Conservation (phyloP, 2,888 invertebrate genomes). For the Conomelus anceps region DNA sequence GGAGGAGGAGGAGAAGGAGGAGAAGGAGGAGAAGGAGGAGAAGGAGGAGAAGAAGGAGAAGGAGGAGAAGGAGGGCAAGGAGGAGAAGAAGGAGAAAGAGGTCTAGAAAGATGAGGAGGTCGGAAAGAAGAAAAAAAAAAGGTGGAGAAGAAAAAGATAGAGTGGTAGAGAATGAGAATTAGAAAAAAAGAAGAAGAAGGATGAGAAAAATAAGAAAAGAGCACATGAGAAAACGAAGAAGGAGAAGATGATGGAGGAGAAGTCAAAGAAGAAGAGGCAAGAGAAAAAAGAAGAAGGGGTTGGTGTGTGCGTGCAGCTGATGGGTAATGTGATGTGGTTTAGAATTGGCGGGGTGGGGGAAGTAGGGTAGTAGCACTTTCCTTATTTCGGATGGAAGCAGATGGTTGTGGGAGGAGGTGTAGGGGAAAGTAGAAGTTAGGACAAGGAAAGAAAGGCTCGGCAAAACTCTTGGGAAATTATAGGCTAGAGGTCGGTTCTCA, state of each 20-base stretch:
- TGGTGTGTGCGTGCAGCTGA: too few relatives aligned
- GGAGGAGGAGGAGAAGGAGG: neutral
- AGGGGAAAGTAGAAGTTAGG: neutral
- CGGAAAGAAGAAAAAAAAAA: neutral
- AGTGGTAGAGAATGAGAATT: neutral
- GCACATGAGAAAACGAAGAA: neutral
- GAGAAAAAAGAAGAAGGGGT: too few relatives aligned
- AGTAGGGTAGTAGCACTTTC: slow-evolving; percentile 29
- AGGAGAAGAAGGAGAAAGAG: neutral
- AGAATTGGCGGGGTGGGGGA: too few relatives aligned
- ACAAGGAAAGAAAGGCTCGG: neutral
- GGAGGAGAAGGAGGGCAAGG: neutral
- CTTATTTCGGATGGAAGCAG: neutral
- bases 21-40: neutral
- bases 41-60: neutral
- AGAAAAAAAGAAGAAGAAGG: neutral
- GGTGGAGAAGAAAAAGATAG: neutral
- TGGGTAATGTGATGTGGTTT: too few relatives aligned
- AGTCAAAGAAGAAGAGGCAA: too few relatives aligned
- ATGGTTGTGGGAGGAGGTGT: neutral
- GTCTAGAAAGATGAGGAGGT: neutral
- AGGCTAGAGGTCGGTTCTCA: slow-evolving; percentile 10
- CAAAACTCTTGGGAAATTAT: slow-evolving; percentile 20
- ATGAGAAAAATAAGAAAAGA: neutral
- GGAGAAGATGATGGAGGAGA: neutral